These are phyloP conservation scores for Trichomalopsis sarcophagae DNA, from an alignment of 1,140 invertebrate species.

Conservation along the genomic window DNA sequence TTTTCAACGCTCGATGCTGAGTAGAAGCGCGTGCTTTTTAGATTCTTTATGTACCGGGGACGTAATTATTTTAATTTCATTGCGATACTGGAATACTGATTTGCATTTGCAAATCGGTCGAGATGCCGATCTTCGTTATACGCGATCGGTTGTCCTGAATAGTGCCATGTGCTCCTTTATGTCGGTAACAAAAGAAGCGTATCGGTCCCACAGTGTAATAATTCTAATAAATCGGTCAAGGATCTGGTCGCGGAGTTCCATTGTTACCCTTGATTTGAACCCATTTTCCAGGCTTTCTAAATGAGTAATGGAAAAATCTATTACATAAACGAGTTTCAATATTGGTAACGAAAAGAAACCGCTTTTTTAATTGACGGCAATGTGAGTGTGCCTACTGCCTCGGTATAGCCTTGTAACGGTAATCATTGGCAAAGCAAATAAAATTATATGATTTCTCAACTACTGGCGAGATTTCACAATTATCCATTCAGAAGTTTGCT, in stretches of 20 bases:
- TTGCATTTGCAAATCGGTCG: not conserved
- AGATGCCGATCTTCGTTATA: too few species aligned
- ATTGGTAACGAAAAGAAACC: not conserved
- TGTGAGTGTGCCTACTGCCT: not conserved
- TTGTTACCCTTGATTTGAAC: constrained; percentile 11
- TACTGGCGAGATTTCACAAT: not conserved
- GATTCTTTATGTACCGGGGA: not conserved
- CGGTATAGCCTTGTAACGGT: not conserved
- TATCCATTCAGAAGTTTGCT: constrained; percentile 1
- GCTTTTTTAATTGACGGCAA: not conserved
- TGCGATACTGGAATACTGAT: not conserved
- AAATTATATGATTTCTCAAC: constrained; percentile 18
- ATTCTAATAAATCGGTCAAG: constrained; percentile 36
- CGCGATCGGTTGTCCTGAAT: not conserved
- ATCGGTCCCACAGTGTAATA: not conserved
- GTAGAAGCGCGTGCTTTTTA: not conserved
- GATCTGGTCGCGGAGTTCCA: constrained; percentile 1
- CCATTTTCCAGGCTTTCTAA: not conserved
- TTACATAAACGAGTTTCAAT: not conserved
- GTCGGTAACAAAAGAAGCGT: not conserved
- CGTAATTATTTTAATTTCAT: not conserved
- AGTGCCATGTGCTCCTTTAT: not conserved
- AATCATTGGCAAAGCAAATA: constrained; percentile 26
- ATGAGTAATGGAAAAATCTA: not conserved
- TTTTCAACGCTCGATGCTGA: not conserved